Conservation (phyloP, 1,140 invertebrate species). For the Tribolium castaneum region DNA sequence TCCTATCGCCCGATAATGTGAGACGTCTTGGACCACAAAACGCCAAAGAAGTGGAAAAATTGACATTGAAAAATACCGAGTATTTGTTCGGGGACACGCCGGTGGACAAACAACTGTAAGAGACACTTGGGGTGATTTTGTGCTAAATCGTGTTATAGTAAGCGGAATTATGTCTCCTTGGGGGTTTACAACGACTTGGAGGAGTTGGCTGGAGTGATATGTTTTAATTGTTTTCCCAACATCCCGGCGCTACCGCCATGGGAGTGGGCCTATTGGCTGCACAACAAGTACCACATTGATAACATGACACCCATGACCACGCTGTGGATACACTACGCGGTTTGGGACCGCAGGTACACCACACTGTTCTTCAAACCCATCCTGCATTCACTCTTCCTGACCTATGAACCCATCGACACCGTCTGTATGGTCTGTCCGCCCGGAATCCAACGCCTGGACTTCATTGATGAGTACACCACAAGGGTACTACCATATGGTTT, state of each 20-base stretch:
- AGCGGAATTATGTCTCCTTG: slow-evolving; percentile 49
- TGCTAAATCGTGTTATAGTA: slow-evolving; percentile 36
- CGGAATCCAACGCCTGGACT: slow-evolving; percentile 61
- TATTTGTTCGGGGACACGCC: slow-evolving; percentile 49
- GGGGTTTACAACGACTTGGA: slow-evolving; percentile 58
- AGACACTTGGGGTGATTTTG: background rate
- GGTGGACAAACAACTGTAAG: slow-evolving; percentile 49
- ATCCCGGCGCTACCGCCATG: slow-evolving; percentile 65
- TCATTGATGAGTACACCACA: slow-evolving; percentile 51
- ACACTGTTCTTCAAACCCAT: slow-evolving; percentile 66
- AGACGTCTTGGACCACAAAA: slow-evolving; percentile 34
- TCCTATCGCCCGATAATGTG: slow-evolving; percentile 43
- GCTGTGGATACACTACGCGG: slow-evolving; percentile 69
- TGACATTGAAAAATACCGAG: slow-evolving; percentile 8
- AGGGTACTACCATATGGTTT: slow-evolving; percentile 60
- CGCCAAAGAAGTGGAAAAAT: slow-evolving; percentile 1
- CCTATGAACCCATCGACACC: slow-evolving; percentile 64
- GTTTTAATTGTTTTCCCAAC: slow-evolving; percentile 67
- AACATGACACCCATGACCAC: slow-evolving; percentile 63
- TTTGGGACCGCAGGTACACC: slow-evolving; percentile 65
- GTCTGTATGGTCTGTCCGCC: slow-evolving; percentile 68
- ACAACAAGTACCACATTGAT: slow-evolving; percentile 64
- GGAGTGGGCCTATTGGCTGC: slow-evolving; percentile 68
- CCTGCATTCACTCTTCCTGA: slow-evolving; percentile 67
- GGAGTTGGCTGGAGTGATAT: slow-evolving; percentile 65